phyloP scores from a whole-genome alignment of 2,797 vertebrate genomes.

The Mionectes olivaceus region DNA sequence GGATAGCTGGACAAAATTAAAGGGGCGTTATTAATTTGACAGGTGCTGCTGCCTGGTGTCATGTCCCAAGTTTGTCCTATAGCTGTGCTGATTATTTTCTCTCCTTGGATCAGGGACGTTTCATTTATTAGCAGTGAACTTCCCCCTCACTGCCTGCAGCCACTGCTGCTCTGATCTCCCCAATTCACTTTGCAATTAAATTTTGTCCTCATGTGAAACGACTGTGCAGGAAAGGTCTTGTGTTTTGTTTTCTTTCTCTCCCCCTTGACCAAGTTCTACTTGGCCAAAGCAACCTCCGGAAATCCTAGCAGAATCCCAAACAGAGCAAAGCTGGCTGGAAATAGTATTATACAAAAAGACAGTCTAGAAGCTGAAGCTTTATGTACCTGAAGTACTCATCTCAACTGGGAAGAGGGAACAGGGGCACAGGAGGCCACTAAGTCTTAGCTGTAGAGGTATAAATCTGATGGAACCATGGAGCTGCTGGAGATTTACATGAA shows the following conservation, averaged over 20 bases:
- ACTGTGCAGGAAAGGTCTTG: slow-evolving; percentile 57
- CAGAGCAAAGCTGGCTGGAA: slow-evolving; percentile 15
- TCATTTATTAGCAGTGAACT: slow-evolving; percentile 71
- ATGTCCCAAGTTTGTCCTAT: slow-evolving; percentile 57
- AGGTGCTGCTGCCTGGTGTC: slow-evolving; percentile 44
- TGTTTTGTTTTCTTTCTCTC: slow-evolving; percentile 27
- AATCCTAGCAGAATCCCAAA: slow-evolving; percentile 39
- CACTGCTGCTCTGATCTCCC: slow-evolving; percentile 68
- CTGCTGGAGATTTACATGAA: background rate
- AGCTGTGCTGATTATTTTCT: slow-evolving; percentile 65
- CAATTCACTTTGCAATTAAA: slow-evolving; percentile 78
- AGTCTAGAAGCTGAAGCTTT: background rate
- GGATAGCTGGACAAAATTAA: slow-evolving; percentile 53
- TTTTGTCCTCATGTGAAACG: slow-evolving; percentile 68
- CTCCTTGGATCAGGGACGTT: slow-evolving; percentile 67
- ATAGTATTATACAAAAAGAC: background rate
- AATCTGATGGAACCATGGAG: background rate
- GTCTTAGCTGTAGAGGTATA: background rate
- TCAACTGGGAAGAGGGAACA: background rate
- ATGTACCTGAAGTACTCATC: background rate
- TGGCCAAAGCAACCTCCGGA: slow-evolving; percentile 66
- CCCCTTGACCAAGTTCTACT: background rate
- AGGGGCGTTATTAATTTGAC: slow-evolving; percentile 58
- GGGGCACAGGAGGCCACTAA: background rate
- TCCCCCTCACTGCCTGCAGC: slow-evolving; percentile 68